Evolutionary conservation across 2,797 vertebrate species (phyloP), one percentile per base, ranked within the genome.

Genomic region (Smutsia temminckii): DNA sequence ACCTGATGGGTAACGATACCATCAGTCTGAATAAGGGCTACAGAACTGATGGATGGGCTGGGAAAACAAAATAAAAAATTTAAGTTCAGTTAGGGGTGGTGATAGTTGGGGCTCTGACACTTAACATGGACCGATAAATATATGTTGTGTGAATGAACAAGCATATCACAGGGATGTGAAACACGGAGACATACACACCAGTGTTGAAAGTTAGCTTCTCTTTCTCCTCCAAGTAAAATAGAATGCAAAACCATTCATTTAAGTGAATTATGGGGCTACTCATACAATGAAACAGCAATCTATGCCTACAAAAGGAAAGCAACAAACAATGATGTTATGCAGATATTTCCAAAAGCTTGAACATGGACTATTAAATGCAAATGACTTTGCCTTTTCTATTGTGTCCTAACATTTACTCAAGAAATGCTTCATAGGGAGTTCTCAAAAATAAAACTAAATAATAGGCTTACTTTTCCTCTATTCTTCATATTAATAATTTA

Each of bases 221-320:
- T 95, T 97, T 74, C 87, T 97, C 94, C 10, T 42, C 49, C 66
- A 96, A 96, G 80, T 93, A 94, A 97, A 97, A 85, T 7, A 97
- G 61, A 97, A 93, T 75, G 90, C 23, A 96, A 85, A 97, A 94
- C 85, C 71, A 90, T 81, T 96, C 94, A 97, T 94, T 95, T 97
- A 86, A 95, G 68, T 97, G 97, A 98, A 97, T 97, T 97, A 97
- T 95, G 81, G 51, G 66, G 42, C 96, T 92, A 93, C 0, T 57
- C 59, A 94, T 57, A 71, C 72, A 96, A 74, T 68, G 53, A 97
- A 98, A 97, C 95, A 97, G 89, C 97, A 98, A 96, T 90, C 87
- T 97, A 92, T 32, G 29, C 37, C 91, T 93, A 94, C 64, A 77
- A 87, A 95, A 96, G 80, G 92, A 97, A 69, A 95, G 69, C 40